These are phyloP conservation scores for Nectonema munidae DNA, from an alignment of 2,888 invertebrate genomes.

Conservation along the genomic window DNA sequence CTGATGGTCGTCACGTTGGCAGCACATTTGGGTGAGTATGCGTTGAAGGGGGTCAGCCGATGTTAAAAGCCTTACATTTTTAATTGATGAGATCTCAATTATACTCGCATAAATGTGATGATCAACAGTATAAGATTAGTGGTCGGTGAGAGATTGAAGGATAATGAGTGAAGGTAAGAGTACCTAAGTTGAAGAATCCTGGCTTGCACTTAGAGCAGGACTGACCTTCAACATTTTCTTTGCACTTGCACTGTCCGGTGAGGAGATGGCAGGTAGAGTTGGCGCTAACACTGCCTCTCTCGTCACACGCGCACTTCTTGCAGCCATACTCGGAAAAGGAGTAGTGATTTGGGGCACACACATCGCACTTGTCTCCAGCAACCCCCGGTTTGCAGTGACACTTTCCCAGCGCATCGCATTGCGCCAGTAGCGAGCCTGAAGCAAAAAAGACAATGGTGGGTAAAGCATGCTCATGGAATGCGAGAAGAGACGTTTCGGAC, in stretches of 20 bases:
- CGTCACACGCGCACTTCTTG: conserved; percentile 51
- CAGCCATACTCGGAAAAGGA: conserved; percentile 65
- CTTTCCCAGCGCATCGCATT: conserved; percentile 59
- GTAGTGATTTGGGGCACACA: conserved; percentile 48
- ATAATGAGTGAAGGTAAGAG: not conserved
- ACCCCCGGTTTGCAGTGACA: conserved; percentile 86
- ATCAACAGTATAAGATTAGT: conserved; percentile 19
- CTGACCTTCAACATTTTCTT: conserved; percentile 57
- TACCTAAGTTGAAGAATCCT: not conserved
- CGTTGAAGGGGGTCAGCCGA: no score
- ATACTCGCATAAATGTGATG: no score
- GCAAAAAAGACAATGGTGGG: not conserved
- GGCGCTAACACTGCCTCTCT: conserved; percentile 47
- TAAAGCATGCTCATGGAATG: no score
- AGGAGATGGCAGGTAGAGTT: conserved; percentile 46
- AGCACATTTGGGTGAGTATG: no score
- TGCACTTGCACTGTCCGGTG: conserved; percentile 31
- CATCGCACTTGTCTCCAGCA: conserved; percentile 65
- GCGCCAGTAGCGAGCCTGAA: conserved; percentile 46
- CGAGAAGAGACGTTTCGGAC: no score
- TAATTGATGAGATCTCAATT: no score
- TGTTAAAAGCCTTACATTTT: no score
- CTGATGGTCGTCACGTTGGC: no score
- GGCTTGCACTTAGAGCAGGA: conserved; percentile 41
- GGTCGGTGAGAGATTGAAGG: conserved; percentile 26